A percentile compares a stretch with the other conserved stretches of the same genome.
Evolutionary conservation across 2,797 vertebrate genomes (phyloP).

Genomic region (Galaxias olidus): DNA sequence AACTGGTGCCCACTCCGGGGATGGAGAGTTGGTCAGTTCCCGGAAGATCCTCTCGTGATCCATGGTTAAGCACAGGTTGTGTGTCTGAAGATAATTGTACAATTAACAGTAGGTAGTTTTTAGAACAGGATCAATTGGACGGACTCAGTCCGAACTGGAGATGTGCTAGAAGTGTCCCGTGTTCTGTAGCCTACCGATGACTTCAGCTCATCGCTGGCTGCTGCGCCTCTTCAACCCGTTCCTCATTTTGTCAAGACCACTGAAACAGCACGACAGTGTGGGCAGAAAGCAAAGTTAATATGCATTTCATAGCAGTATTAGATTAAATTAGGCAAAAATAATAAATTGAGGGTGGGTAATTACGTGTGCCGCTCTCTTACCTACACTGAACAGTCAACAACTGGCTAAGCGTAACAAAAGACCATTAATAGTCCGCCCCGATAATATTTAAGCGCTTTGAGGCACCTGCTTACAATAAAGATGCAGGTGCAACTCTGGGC

Average conservation of each 20-base stretch:
- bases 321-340: too few relatives aligned
- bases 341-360: too few relatives aligned
- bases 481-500: background rate
- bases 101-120: too few relatives aligned
- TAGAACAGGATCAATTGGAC: too few relatives aligned
- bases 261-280: constrained; percentile 15
- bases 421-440: too few relatives aligned
- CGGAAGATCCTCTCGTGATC: constrained; percentile 39
- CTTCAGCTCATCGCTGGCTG: constrained; percentile 58
- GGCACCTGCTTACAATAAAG: constrained; percentile 18
- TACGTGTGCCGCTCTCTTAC: too few relatives aligned
- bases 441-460: too few relatives aligned
- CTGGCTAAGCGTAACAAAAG: too few relatives aligned
- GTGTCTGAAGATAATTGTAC: too few relatives aligned
- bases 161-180: constrained; percentile 42
- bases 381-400: too few relatives aligned
- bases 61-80: constrained; percentile 37
- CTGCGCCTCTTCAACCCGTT: constrained; percentile 77
- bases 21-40: constrained; percentile 37
- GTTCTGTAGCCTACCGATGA: constrained; percentile 63
- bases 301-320: background rate
- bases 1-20: constrained; percentile 44
- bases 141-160: constrained; percentile 18
- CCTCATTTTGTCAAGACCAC: constrained; percentile 21
- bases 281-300: constrained; percentile 23